Evolutionary conservation across 2,113 vertebrate genomes (phyloP).

Genomic region (Poeciliopsis occidentalis): DNA sequence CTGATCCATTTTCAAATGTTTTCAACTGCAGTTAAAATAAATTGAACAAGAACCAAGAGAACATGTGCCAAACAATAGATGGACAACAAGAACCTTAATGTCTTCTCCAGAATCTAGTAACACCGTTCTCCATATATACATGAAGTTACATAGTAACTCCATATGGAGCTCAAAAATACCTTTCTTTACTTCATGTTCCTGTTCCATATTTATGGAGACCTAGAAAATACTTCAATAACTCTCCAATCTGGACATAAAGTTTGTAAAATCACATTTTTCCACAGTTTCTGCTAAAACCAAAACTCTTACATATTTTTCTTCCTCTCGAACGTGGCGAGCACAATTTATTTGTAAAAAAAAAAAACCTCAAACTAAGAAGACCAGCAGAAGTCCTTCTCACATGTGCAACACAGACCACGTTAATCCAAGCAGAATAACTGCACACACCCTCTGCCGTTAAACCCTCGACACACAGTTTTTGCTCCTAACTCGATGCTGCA

Average conservation of each 20-base stretch:
- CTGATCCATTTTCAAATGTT: too few relatives aligned
- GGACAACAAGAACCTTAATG: neutral
- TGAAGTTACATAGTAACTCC: too few relatives aligned
- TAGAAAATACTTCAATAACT: too few relatives aligned
- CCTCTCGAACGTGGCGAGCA: neutral
- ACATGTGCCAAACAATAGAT: too few relatives aligned
- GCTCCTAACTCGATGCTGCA: constrained; percentile 31
- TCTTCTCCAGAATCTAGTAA: neutral
- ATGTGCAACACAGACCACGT: neutral
- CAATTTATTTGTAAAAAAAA: neutral
- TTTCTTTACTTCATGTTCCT: too few relatives aligned
- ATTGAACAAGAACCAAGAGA: too few relatives aligned
- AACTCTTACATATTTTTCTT: neutral
- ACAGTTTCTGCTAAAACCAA: neutral
- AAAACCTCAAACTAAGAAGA: neutral
- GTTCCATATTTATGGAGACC: too few relatives aligned
- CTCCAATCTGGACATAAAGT: neutral
- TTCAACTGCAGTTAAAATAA: too few relatives aligned
- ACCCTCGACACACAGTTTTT: constrained; percentile 15
- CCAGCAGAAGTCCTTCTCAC: neutral
- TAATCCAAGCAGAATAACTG: neutral
- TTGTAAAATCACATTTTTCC: neutral
- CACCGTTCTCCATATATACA: too few relatives aligned
- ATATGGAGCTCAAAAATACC: too few relatives aligned
- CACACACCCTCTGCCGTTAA: neutral